Percentiles rank a stretch among this genome's conserved stretches.
Conservation (phyloP, 2,113 vertebrate genomes). For the Erpornis zantholeuca region DNA sequence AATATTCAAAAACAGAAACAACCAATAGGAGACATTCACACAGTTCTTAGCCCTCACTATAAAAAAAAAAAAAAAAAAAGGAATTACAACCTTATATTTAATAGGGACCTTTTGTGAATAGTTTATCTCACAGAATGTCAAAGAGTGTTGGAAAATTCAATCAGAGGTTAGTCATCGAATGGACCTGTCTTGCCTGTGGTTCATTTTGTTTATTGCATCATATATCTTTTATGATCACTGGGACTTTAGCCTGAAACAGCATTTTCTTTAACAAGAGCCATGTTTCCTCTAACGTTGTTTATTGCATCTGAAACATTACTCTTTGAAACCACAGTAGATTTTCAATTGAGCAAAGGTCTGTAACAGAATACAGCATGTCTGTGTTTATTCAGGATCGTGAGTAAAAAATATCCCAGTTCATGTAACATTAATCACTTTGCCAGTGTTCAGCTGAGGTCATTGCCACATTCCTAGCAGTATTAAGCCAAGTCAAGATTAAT, state of each 20-base stretch:
- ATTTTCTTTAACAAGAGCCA: constrained; percentile 79
- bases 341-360: constrained; percentile 78
- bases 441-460: constrained; percentile 79
- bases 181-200: constrained; percentile 71
- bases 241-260: constrained; percentile 80
- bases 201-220: constrained; percentile 81
- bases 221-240: constrained; percentile 80
- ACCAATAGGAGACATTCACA: constrained; percentile 19
- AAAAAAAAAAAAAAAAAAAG: constrained; percentile 36
- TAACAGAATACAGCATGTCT: constrained; percentile 76
- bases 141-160: constrained; percentile 71
- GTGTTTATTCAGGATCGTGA: constrained; percentile 75
- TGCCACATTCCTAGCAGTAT: constrained; percentile 79
- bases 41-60: constrained; percentile 14
- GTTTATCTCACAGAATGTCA: constrained; percentile 65
- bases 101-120: constrained; percentile 62
- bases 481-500: constrained; percentile 81
- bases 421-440: constrained; percentile 82
- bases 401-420: constrained; percentile 71
- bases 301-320: constrained; percentile 76
- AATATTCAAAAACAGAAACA: constrained; percentile 69
- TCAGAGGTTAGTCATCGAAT: constrained; percentile 69
- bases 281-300: constrained; percentile 77
- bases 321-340: constrained; percentile 73
- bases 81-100: constrained; percentile 68